Base-by-base conservation (phyloP, 2,113 vertebrate genomes). In the Marmota flaviventris region DNA sequence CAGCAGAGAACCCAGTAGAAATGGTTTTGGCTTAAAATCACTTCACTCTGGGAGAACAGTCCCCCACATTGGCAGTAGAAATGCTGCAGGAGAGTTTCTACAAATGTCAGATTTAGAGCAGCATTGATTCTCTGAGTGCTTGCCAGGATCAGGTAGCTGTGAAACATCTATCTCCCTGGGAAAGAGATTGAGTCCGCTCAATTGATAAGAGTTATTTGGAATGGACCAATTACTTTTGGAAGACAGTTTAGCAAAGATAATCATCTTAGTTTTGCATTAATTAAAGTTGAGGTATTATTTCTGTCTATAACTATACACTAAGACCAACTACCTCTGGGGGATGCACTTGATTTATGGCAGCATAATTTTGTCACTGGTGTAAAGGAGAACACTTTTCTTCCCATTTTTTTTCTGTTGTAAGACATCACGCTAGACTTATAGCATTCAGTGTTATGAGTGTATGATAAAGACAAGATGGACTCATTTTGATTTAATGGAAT, bases 321-420 rank as follows among this genome's bases (percentile, higher is more conserved):
- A 89, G 32, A 83, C 27, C 27, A 67, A 34, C 25, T 27, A 34
- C 17, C 13, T 67, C 20, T 76, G 65, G 1, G 5, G 17, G 12
- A n/a, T 0, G 22, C 4, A 78, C 11, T 10, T 69, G 85, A 65
- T 72, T 65, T 88, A n/a, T 4, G 29, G 53, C 1, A 76, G 5
- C 37, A 63, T 61, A 67, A 37, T 72, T 61, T 22, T 72, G 39
- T 75, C 61, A 29, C 25, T 39, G 6, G 16, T 22, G 72, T 56
- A 65, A 77, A 96, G 29, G 18, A 48, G 58, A 87, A 70, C 14
- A 65, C 12, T 39, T 89, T 85, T 84, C 39, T 63, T 82, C 51
- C 20, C 7, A 27, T 63, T 94, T 95, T 94, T 94, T 95, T 96
- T 10, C n/a, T 83, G 1, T 87, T 87, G 37, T 48, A 53, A 81